Percentiles rank a stretch among this genome's conserved stretches.
Evolutionary conservation across 2,797 vertebrate species (phyloP).

Genomic region (Heteromormyrus szaboi): DNA sequence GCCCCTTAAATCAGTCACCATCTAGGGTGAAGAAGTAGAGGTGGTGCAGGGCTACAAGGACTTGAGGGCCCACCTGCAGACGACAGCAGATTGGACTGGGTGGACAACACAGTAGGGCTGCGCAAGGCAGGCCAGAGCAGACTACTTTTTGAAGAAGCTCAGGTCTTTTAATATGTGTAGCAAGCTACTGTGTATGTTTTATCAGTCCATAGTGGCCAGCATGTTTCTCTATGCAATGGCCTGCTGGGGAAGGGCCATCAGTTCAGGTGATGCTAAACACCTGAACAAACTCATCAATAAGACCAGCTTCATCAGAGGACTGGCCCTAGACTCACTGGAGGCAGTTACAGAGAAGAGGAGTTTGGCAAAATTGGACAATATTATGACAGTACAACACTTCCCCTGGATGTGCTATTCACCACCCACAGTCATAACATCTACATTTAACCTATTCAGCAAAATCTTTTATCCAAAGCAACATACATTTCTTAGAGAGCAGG

Average conservation of each 20-base stretch:
- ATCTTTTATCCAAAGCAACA: neutral
- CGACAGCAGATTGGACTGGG: neutral
- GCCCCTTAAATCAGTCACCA: neutral
- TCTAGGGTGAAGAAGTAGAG: neutral
- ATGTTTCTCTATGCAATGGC: neutral
- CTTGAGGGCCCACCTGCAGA: neutral
- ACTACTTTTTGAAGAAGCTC: neutral
- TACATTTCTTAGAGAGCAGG: neutral
- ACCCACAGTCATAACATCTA: neutral
- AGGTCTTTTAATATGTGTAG: neutral
- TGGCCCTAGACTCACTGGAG: neutral
- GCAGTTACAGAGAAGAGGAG: neutral
- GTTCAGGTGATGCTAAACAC: neutral
- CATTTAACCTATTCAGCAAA: neutral
- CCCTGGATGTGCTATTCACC: neutral
- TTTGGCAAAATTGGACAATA: neutral
- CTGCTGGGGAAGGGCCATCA: neutral
- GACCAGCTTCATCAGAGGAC: neutral
- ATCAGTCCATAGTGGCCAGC: neutral
- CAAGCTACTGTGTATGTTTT: neutral
- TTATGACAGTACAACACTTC: neutral
- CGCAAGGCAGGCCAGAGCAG: neutral
- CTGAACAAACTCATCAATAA: neutral
- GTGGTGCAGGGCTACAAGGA: neutral
- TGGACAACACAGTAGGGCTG: neutral